Evolutionary conservation across 1,140 invertebrate species (phyloP), one percentile per base, ranked within the genome.

Genomic region (Hirudo medicinalis): DNA sequence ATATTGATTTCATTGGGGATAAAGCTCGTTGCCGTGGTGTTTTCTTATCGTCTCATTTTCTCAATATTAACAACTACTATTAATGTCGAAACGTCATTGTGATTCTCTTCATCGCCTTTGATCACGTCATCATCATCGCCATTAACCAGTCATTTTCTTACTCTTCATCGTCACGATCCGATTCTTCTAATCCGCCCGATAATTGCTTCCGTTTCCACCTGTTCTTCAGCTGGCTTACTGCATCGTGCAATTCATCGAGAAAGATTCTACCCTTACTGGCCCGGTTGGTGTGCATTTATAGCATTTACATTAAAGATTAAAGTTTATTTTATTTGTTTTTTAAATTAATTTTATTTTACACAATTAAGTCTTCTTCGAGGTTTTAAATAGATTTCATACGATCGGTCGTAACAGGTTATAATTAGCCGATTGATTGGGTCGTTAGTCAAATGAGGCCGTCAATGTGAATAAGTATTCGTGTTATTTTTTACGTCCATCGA

Each of bases 231-330:
- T 76, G 75, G 90, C 91, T 49, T 95, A 95, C 82, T 96, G 92
- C 81, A 90, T 96, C 53, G 92, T 95, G 54, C 92, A 96, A 83
- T 96, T 95, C 83, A 82, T 96, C 20, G 92, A 95, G 78, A 95
- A 96, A 81, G 92, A 95, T 83, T 88, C 90, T 11, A 90, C 89
- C 25, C 40, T 71, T 25, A 32, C 57, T n/a, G 57, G 54, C 54
- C 57, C 54, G 19, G 70, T 71, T 6, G 20, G 36, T 71, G 19
- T 60, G 11, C 8, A 15, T 11, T n/a, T 3, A 15, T 63, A 13
- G 0, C 29, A 63, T 63, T 63, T 13, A 25, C 17, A 1, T 20
- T 4, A 11, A 1, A 1, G 1, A 13, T 63, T 32, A 20, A 13
- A 4, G 17, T 63, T 63, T 32, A n/a, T 63, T 25, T 63, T 32